Conservation (phyloP, 2,888 invertebrate species). For the Acanthopleura granulata region DNA sequence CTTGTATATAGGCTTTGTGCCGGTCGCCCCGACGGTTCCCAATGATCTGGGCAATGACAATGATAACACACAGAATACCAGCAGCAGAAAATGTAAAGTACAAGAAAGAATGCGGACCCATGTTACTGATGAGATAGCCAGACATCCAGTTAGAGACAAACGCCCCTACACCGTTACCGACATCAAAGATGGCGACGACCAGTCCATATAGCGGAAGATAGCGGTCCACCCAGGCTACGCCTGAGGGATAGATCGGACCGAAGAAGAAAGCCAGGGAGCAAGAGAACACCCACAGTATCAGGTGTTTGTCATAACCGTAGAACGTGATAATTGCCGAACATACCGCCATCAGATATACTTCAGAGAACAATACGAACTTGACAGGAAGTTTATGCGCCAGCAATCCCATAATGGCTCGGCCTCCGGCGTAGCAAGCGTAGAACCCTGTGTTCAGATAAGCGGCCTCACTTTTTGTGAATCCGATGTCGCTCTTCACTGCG, state of each 20-base stretch:
- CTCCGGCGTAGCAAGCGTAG: constrained; percentile 37
- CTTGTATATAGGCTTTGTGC: background rate
- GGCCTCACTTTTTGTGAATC: constrained; percentile 36
- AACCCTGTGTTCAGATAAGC: constrained; percentile 37
- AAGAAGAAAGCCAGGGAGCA: constrained; percentile 32
- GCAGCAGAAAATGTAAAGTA: constrained; percentile 23
- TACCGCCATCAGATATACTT: constrained; percentile 29
- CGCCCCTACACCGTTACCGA: constrained; percentile 34
- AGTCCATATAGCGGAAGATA: constrained; percentile 37
- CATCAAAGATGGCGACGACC: constrained; percentile 32
- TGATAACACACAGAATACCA: background rate
- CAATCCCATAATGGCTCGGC: constrained; percentile 32
- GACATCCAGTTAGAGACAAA: constrained; percentile 34
- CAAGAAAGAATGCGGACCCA: constrained; percentile 34
- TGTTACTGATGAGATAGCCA: constrained; percentile 31
- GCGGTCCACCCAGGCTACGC: constrained; percentile 36
- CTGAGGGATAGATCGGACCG: constrained; percentile 37
- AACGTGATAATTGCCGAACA: constrained; percentile 32
- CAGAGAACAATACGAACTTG: constrained; percentile 29
- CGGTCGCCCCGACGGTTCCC: background rate
- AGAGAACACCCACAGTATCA: constrained; percentile 34
- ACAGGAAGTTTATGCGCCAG: constrained; percentile 32
- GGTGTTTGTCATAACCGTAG: constrained; percentile 29
- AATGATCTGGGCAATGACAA: background rate
- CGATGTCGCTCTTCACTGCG: constrained; percentile 24